Evolutionary conservation across 2,113 vertebrate genomes (phyloP), one percentile per base, ranked within the genome.

Genomic region (Mastomys coucha): DNA sequence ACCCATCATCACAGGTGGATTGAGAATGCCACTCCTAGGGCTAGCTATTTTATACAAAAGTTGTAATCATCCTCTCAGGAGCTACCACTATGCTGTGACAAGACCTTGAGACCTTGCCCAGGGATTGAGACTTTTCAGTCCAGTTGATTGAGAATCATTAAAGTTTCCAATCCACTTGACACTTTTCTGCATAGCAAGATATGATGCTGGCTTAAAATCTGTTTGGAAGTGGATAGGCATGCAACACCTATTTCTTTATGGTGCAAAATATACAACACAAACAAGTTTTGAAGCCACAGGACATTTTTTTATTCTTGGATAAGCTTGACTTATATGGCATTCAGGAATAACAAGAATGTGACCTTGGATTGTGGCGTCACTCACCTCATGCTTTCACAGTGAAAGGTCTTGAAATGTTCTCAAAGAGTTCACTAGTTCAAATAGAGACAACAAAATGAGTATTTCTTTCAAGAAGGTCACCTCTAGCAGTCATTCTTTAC

Each of bases 401-500:
- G 36, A 87, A 10, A 93, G 33, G 13, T 9, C 12, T 92, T 86
- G 31, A 28, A 51, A 1, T 81, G 16, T 42, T 9, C 42, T 22
- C n/a, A 13, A n/a, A 19, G 45, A n/a, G 42, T 56, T 53, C 36
- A 91, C 51, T 26, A 31, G 24, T 81, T 60, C 1, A 91, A 94
- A n/a, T 60, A 70, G 60, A 63, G 6, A 53, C 63, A 78, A 56
- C 70, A 96, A 81, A 94, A 45, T 78, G 49, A 69, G 4, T n/a
- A 49, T 81, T 69, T 93, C 13, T 33, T 89, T 12, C 28, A 49
- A 84, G 60, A 92, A 8, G 16, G 8, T 77, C 92, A 36, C 19
- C 22, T 96, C 53, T 94, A 88, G 53, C 26, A 85, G 39, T 33
- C 89, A 93, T 92, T 81, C 31, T 81, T 92, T 92, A 56, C 89